phyloP scores from a whole-genome alignment of 1,140 invertebrate species.

The Solen grandis region DNA sequence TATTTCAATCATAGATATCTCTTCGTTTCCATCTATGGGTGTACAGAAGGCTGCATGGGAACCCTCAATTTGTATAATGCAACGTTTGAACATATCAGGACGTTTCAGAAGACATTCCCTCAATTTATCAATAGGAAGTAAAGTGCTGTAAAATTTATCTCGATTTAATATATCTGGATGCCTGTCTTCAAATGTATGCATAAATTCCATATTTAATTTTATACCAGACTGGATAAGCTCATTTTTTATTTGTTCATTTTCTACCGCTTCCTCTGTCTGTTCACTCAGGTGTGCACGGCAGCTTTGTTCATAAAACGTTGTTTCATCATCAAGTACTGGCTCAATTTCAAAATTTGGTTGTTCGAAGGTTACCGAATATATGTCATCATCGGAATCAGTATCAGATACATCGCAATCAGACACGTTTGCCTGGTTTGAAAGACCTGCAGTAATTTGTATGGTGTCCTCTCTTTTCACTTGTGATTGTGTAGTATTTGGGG shows the following conservation, averaged over 20 bases:
- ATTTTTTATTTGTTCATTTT: not conserved
- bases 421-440: no score
- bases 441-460: no score
- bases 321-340: no score
- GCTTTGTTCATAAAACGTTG: constrained; percentile 46
- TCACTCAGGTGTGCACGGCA: not conserved
- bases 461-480: no score
- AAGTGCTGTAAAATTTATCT: constrained; percentile 15
- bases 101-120: constrained; percentile 23
- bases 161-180: constrained; percentile 32
- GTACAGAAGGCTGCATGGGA: constrained; percentile 61
- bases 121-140: constrained; percentile 5
- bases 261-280: not conserved
- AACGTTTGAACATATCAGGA: constrained; percentile 61
- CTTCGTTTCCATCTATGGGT: constrained; percentile 43
- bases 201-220: constrained; percentile 8
- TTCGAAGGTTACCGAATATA: no score
- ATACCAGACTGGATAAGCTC: constrained; percentile 12
- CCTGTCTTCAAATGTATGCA: constrained; percentile 36
- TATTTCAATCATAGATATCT: constrained; percentile 65
- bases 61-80: constrained; percentile 64
- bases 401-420: no score
- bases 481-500: no score
- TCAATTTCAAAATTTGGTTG: no score
- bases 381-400: no score